These are phyloP conservation scores for Arrhamphus sclerolepis DNA, from an alignment of 2,797 vertebrate genomes.

Conservation along the genomic window DNA sequence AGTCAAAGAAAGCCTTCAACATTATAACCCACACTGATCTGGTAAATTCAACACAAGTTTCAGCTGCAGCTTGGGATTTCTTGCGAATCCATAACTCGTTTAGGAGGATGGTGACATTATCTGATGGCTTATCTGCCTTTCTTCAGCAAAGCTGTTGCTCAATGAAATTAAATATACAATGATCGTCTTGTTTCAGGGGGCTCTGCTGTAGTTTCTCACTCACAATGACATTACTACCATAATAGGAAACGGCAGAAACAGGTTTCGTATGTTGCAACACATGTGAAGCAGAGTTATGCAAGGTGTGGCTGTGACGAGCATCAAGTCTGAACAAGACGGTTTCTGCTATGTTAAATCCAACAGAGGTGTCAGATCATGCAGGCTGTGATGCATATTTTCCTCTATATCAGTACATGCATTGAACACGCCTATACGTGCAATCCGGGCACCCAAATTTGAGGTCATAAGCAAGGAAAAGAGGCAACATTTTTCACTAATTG, in stretches of 20 bases:
- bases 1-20: conserved; percentile 54
- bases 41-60: conserved; percentile 18
- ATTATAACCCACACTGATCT: conserved; percentile 25
- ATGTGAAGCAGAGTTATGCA: conserved; percentile 16
- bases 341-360: neutral
- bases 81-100: conserved; percentile 5
- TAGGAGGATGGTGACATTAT: neutral
- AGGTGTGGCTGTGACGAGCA: conserved; percentile 25
- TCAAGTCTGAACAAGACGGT: conserved; percentile 5
- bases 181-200: neutral
- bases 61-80: conserved; percentile 11
- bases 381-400: neutral
- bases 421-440: too few species aligned
- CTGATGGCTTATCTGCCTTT: neutral
- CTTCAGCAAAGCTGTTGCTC: neutral
- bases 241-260: neutral
- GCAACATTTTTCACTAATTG: conserved; percentile 20
- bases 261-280: conserved; percentile 23
- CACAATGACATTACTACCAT: neutral
- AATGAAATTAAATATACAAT: neutral
- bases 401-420: neutral
- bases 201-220: neutral
- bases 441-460: neutral
- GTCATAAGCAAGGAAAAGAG: neutral
- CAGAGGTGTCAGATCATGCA: neutral